A percentile compares a stretch with the other conserved stretches of the same genome.
These are phyloP conservation scores for Mugil cephalus DNA, from an alignment of 2,113 vertebrate genomes.

Conservation along the genomic window DNA sequence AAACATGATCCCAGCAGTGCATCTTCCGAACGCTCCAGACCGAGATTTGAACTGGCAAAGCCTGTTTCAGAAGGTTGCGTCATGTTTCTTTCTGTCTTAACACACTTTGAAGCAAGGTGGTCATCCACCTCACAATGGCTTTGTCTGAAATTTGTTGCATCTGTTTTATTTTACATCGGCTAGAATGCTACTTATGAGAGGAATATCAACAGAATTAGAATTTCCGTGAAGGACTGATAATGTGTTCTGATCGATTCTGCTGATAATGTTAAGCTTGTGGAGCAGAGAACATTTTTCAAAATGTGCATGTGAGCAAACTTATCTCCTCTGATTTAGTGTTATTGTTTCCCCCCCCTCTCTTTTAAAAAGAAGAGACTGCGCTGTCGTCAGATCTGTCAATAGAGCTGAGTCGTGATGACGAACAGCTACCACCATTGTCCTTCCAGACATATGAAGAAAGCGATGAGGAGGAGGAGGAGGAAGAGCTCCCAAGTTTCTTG, in stretches of 20 bases:
- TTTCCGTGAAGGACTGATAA: no score
- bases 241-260: no score
- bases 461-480: constrained; percentile 75
- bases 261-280: background rate
- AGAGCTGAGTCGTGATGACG: constrained; percentile 76
- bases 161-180: no score
- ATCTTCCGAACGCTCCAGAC: constrained; percentile 19
- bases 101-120: background rate
- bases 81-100: background rate
- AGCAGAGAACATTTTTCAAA: background rate
- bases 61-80: constrained; percentile 57
- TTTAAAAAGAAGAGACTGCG: constrained; percentile 51
- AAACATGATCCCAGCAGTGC: background rate
- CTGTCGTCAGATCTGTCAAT: constrained; percentile 80
- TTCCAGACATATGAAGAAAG: constrained; percentile 62
- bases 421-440: constrained; percentile 41
- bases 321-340: constrained; percentile 27
- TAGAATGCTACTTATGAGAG: no score
- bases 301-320: background rate
- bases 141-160: no score
- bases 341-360: background rate
- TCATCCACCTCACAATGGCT: no score
- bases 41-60: constrained; percentile 59
- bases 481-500: constrained; percentile 82
- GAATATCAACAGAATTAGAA: no score